Conservation (phyloP, 1,140 invertebrate species). For the Steinernema feltiae region DNA sequence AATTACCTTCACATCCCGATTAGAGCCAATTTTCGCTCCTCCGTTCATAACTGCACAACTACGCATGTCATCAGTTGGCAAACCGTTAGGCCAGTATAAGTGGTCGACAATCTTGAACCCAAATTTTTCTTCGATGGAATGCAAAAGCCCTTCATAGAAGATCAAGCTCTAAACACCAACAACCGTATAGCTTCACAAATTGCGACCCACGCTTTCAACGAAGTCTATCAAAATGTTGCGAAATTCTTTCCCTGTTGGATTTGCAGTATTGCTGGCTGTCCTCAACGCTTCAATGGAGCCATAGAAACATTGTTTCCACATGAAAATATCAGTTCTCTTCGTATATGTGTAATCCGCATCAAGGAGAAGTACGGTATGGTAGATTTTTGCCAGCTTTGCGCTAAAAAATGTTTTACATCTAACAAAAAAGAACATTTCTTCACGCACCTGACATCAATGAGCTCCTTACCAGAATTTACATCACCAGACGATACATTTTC, state of each 20-base stretch:
- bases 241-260: neutral
- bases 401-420: neutral
- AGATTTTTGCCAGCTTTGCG: neutral
- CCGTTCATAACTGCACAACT: neutral
- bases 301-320: slow-evolving; percentile 10
- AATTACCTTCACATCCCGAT: neutral
- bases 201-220: neutral
- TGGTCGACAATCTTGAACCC: neutral
- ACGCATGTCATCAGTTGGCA: neutral
- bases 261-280: neutral
- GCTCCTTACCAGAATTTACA: neutral
- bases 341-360: neutral
- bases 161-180: neutral
- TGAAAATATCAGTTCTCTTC: neutral
- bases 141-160: neutral
- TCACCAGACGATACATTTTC: neutral
- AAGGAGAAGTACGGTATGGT: neutral
- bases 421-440: neutral
- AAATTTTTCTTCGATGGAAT: neutral
- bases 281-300: neutral
- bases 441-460: slow-evolving; percentile 1
- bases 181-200: neutral
- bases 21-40: neutral
- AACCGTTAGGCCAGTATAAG: neutral
- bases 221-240: neutral